A percentile compares a stretch with the other conserved stretches of the same genome.
Conservation (phyloP, 30 jellyfish, hydroid and myxozoan genomes). For the Hydractinia symbiolongicarpus region DNA sequence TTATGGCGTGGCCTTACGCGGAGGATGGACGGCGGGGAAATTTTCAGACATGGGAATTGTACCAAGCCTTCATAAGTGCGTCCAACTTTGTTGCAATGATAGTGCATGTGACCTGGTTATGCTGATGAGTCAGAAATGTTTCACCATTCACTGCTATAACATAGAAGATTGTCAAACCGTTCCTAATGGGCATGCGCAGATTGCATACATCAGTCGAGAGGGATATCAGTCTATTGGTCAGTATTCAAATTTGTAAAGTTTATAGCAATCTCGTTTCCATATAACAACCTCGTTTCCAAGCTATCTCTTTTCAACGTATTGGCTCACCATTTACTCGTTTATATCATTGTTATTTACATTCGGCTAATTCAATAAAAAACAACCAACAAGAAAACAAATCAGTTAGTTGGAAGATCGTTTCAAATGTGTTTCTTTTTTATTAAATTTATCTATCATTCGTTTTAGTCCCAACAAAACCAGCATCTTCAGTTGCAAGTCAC, state of each 20-base stretch:
- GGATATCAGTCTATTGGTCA: conserved; percentile 46
- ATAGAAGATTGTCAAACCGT: conserved; percentile 83
- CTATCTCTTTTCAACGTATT: no score
- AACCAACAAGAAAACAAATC: no score
- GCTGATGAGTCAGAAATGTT: conserved; percentile 87
- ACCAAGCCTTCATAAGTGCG: conserved; percentile 66
- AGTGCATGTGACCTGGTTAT: conserved; percentile 90
- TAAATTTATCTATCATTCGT: no score
- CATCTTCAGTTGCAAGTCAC: background rate
- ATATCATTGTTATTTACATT: background rate
- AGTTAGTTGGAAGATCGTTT: no score
- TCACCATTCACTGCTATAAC: conserved; percentile 83
- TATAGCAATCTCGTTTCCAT: no score
- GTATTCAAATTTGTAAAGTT: background rate
- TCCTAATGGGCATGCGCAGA: conserved; percentile 98
- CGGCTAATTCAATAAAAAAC: background rate
- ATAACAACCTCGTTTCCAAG: no score
- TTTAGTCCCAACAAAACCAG: conserved; percentile 66
- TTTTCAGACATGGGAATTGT: conserved; percentile 92
- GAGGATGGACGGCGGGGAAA: conserved; percentile 98
- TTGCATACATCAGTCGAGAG: conserved; percentile 82
- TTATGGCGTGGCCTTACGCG: conserved; percentile 86
- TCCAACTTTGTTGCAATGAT: conserved; percentile 85
- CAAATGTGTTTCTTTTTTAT: no score
- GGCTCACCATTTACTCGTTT: background rate